A percentile compares a stretch with the other conserved stretches of the same genome.
Conservation (phyloP, 2,113 vertebrate species). For the Casuarius casuarius region DNA sequence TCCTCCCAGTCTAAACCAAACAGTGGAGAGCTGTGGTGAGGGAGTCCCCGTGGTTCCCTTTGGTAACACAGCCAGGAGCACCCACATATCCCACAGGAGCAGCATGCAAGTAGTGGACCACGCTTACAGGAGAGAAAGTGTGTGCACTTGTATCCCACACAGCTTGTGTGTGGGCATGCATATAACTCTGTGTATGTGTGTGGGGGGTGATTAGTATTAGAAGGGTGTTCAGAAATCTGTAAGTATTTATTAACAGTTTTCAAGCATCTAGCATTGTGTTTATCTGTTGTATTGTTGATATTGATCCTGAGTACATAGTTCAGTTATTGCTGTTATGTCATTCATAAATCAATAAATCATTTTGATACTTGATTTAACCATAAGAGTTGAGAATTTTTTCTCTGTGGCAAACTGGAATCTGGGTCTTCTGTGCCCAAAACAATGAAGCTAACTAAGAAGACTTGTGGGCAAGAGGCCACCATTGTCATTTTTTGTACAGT, state of each 20-base stretch:
- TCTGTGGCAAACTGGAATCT: neutral
- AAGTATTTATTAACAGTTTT: neutral
- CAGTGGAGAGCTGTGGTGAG: accelerated
- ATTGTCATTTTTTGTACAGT: neutral
- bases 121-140: neutral
- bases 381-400: neutral
- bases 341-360: neutral
- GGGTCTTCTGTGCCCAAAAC: neutral
- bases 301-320: neutral
- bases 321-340: neutral
- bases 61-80: neutral
- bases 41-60: too few species aligned
- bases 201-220: neutral
- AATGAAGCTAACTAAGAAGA: neutral
- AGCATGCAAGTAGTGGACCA: neutral
- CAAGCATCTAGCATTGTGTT: neutral
- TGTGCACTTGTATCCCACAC: neutral
- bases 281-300: neutral
- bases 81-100: neutral
- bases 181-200: neutral
- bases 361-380: neutral
- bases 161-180: too few species aligned
- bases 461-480: neutral
- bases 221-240: neutral
- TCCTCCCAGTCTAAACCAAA: neutral